Conservation (phyloP, 2,888 invertebrate species). For the Cremastobaeus sp. region DNA sequence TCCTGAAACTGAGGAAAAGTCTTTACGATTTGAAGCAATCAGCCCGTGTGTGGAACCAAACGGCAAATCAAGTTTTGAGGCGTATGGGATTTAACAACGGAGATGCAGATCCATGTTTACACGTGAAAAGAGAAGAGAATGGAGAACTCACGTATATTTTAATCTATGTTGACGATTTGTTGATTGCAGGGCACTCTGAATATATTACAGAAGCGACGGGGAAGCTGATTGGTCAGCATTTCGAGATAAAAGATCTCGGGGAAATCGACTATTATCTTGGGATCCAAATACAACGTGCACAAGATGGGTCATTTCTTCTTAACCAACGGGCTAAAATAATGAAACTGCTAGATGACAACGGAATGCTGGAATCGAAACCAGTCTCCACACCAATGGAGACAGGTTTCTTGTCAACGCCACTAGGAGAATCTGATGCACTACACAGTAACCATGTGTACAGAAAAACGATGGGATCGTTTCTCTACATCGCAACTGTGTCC, state of each 20-base stretch:
- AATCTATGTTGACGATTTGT: constrained; percentile 60
- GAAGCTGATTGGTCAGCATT: constrained; percentile 18
- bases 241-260: constrained; percentile 3
- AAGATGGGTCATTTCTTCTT: constrained; percentile 6
- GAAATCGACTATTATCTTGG: neutral
- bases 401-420: neutral
- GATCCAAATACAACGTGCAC: neutral
- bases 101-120: constrained; percentile 11
- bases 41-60: constrained; percentile 29
- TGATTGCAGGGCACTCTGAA: constrained; percentile 49
- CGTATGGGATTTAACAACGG: constrained; percentile 1
- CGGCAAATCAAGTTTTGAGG: neutral
- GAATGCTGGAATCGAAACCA: constrained; percentile 35
- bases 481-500: constrained; percentile 38
- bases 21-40: constrained; percentile 60
- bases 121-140: neutral
- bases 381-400: constrained; percentile 47
- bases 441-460: constrained; percentile 21
- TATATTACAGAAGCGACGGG: constrained; percentile 3
- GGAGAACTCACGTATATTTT: constrained; percentile 29
- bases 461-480: constrained; percentile 18
- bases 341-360: constrained; percentile 36
- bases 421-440: neutral
- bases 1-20: constrained; percentile 53
- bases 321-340: constrained; percentile 3